Base-by-base conservation (phyloP, 2,888 invertebrate species). In the Didymodactylos carnosus region DNA sequence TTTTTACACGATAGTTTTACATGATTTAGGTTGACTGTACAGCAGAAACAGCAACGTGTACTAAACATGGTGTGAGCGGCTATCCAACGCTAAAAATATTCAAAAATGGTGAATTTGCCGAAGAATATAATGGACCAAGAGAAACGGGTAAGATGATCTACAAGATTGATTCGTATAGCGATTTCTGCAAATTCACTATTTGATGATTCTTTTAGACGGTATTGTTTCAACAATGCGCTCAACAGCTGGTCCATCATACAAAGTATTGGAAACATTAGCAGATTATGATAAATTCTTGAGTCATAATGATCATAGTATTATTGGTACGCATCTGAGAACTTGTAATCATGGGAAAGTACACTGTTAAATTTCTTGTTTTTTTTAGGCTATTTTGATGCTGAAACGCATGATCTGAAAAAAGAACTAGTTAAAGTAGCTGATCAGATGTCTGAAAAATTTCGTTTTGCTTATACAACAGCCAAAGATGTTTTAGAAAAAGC, bases 81-180 rank as follows among this genome's bases (percentile, higher is more conserved):
- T 98, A 95, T 84, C 98, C 98, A 29, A 98, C 97, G 13, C 84
- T 97, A 78, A 95, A 97, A 85, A 95, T 97, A 80, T 98, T 95
- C 87, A 88, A 90, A 77, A 88, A 89, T 79, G 93, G 92, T 78
- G 91, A 92, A 82, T 83, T 92, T 69, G 88, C 91, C 3, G 88
- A 89, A 79, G 98, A 98, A 77, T 95, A 95, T 84, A 90, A 89
- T 84, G 95, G 94, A 14, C 93, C 93, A n/a, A 88, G 94, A 79
- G 93, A 94, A 83, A 88, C 91, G 76, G 87, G 90, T 89, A 69
- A 39, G 46, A 25, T 72, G 10, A 62, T 6, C n/a, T 16, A 13
- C n/a, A n/a, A n/a, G n/a, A n/a, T n/a, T n/a, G n/a, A n/a, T n/a
- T n/a, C n/a, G n/a, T n/a, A n/a, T n/a, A n/a, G n/a, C n/a, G n/a